Evolutionary conservation across 2,797 vertebrate genomes (phyloP).

Genomic region (Antrozous pallidus): DNA sequence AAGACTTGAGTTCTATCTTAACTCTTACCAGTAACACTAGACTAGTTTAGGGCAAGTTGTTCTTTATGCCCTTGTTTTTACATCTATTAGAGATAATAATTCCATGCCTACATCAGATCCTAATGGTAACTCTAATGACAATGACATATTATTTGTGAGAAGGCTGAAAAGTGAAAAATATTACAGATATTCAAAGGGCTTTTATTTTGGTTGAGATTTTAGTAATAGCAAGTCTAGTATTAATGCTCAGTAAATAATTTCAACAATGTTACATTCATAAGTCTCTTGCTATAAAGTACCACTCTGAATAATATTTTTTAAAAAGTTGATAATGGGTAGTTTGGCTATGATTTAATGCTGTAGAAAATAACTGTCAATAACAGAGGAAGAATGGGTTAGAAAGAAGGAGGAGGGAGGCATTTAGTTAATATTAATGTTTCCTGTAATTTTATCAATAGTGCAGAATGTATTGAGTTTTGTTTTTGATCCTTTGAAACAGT

Average conservation of each 20-base stretch:
- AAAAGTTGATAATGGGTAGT: not conserved
- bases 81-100: not conserved
- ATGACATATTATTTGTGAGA: not conserved
- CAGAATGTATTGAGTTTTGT: not conserved
- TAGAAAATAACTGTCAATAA: not conserved
- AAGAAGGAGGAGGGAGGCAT: not conserved
- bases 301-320: not conserved
- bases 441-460: not conserved
- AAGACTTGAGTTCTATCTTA: not conserved
- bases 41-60: not conserved
- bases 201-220: not conserved
- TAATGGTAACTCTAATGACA: not conserved
- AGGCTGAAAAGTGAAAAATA: not conserved
- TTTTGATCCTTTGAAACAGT: not conserved
- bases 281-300: not conserved
- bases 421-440: not conserved
- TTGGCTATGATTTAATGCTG: not conserved
- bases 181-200: not conserved
- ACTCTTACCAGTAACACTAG: not conserved
- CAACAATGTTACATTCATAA: not conserved
- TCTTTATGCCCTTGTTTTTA: not conserved
- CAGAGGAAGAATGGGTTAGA: not conserved
- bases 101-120: not conserved
- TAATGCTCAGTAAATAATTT: not conserved
- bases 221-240: not conserved